Base-by-base conservation (phyloP, 2,888 invertebrate species). In the Ypsolopha sequella region DNA sequence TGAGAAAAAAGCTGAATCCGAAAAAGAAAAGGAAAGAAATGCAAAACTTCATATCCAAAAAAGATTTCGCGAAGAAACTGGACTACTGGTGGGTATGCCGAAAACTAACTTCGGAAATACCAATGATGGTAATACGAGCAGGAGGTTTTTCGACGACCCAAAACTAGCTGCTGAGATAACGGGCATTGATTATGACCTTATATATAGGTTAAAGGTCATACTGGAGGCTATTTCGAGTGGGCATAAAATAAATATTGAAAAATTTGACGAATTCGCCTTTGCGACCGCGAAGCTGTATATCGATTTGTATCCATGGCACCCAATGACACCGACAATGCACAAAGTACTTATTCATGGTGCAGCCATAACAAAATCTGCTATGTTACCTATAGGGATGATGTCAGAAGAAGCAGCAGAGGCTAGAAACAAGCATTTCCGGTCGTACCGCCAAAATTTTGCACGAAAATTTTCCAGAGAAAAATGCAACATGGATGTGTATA, bases 331-430 rank as follows among this genome's bases (percentile, higher is more conserved):
- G 14, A 60, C 58, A 10, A 44, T 59, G 48, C 59, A 61, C 52
- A 60, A 60, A 46, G 47, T 60, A 14, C 51, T 60, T n/a, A n/a
- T n/a, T n/a, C n/a, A n/a, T n/a, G n/a, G n/a, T n/a, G n/a, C n/a
- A n/a, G n/a, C n/a, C n/a, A 36, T 55, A 59, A 14, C 59, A 60
- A 75, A 0, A 69, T 72, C n/a, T n/a, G n/a, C n/a, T n/a, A n/a
- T n/a, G n/a, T n/a, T n/a, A n/a, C n/a, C n/a, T n/a, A n/a, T n/a
- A n/a, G n/a, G n/a, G n/a, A n/a, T n/a, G n/a, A n/a, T n/a, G n/a
- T n/a, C n/a, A n/a, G n/a, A n/a, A n/a, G n/a, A n/a, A n/a, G n/a
- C n/a, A n/a, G n/a, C n/a, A n/a, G n/a, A n/a, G n/a, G n/a, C n/a
- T n/a, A n/a, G n/a, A n/a, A n/a, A n/a, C n/a, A n/a, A n/a, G n/a